phyloP scores from a whole-genome alignment of 2,797 vertebrate species.

The Alcedo quadribrachys region DNA sequence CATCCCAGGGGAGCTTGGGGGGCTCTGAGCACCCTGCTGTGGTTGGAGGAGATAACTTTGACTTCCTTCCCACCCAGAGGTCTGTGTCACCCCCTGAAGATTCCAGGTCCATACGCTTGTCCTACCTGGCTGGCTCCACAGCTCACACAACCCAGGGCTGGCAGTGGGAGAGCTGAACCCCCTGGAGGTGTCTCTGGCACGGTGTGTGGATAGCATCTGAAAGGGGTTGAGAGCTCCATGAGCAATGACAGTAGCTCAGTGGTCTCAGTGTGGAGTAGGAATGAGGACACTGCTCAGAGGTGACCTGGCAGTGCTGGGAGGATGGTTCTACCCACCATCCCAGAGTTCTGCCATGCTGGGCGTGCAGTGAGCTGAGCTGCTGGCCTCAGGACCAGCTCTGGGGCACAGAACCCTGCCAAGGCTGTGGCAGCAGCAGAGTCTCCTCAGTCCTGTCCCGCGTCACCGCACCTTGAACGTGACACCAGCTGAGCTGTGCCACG shows the following conservation, averaged over 20 bases:
- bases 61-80: background rate
- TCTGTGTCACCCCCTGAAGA: background rate
- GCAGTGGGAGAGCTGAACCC: too few relatives aligned
- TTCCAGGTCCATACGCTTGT: accelerated
- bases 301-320: background rate
- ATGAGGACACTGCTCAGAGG: background rate
- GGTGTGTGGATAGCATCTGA: background rate
- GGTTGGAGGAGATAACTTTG: too few relatives aligned
- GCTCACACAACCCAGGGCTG: background rate
- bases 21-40: too few relatives aligned
- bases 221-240: background rate
- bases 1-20: too few relatives aligned
- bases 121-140: accelerated
- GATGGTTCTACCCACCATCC: too few relatives aligned
- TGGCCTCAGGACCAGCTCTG: background rate
- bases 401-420: accelerated
- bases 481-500: background rate
- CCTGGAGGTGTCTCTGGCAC: background rate
- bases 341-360: too few relatives aligned
- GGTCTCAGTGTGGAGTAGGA: background rate
- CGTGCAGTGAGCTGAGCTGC: background rate
- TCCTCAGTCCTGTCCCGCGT: background rate
- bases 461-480: background rate
- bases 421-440: background rate
- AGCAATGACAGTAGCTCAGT: background rate